A percentile compares a stretch with the other conserved stretches of the same genome.
Conservation (phyloP, 2,797 vertebrate species). For the Hipposideros larvatus region DNA sequence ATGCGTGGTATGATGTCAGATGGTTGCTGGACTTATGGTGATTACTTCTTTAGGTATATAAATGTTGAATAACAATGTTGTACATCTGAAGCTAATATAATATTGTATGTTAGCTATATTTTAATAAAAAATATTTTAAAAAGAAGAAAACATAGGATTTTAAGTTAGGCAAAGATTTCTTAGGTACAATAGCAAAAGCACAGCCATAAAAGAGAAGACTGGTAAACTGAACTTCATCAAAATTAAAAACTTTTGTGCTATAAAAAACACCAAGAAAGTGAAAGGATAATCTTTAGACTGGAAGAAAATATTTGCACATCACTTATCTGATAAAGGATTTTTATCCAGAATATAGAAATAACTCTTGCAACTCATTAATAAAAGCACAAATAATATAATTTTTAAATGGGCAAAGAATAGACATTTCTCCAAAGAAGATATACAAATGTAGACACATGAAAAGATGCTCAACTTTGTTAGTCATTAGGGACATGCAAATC, state of each 20-base stretch:
- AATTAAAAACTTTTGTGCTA: background rate
- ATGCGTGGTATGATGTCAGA: too few species aligned
- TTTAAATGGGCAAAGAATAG: background rate
- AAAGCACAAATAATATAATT: background rate
- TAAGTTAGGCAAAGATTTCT: background rate
- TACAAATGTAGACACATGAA: background rate
- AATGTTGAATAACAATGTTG: too few species aligned
- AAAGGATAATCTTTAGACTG: background rate
- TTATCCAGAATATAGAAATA: background rate
- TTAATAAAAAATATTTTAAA: too few species aligned
- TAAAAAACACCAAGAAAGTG: background rate
- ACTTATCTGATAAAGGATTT: background rate
- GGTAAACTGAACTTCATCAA: background rate
- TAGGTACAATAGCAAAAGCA: background rate
- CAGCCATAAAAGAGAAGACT: background rate
- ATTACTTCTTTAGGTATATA: too few species aligned
- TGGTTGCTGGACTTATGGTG: too few species aligned
- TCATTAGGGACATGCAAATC: background rate
- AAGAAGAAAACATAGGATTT: background rate
- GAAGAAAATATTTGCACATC: background rate
- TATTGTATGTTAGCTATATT: too few species aligned
- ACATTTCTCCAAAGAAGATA: background rate
- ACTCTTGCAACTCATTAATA: background rate
- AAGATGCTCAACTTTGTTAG: background rate
- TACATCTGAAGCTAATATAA: too few species aligned